Conservation (phyloP, 2,797 vertebrate species). For the Calcarius lapponicus region DNA sequence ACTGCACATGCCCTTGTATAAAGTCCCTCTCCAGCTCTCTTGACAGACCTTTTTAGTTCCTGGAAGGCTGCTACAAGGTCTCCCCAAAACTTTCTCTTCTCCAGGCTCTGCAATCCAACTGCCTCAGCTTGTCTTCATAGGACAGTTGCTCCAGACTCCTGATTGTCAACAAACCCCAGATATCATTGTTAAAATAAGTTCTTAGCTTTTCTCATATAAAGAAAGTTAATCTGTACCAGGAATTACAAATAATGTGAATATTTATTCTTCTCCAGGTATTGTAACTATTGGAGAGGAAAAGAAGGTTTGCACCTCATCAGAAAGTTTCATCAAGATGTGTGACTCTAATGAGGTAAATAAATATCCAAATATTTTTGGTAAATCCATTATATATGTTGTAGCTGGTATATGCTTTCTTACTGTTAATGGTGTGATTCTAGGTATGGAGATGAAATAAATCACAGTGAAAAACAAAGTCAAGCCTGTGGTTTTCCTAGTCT, state of each 20-base stretch:
- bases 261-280: constrained; percentile 82
- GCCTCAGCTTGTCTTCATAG: neutral
- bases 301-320: constrained; percentile 89
- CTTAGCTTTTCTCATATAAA: neutral
- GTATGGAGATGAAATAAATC: neutral
- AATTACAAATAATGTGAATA: neutral
- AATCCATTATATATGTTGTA: neutral
- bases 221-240: neutral
- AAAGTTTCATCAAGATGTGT: constrained; percentile 95
- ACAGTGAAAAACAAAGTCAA: neutral
- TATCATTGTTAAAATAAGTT: neutral
- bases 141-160: neutral
- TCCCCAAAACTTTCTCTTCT: neutral
- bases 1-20: fast-evolving
- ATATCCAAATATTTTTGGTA: neutral
- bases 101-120: neutral
- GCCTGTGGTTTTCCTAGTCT: neutral
- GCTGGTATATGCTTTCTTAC: neutral
- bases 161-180: neutral
- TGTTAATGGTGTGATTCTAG: neutral
- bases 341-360: constrained; percentile 90
- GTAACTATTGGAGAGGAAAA: constrained; percentile 91
- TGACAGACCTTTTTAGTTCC: neutral
- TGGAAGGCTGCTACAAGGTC: neutral
- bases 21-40: neutral